These are phyloP conservation scores for Hydrophis major DNA, from an alignment of 2,797 vertebrate genomes.

Conservation along the genomic window DNA sequence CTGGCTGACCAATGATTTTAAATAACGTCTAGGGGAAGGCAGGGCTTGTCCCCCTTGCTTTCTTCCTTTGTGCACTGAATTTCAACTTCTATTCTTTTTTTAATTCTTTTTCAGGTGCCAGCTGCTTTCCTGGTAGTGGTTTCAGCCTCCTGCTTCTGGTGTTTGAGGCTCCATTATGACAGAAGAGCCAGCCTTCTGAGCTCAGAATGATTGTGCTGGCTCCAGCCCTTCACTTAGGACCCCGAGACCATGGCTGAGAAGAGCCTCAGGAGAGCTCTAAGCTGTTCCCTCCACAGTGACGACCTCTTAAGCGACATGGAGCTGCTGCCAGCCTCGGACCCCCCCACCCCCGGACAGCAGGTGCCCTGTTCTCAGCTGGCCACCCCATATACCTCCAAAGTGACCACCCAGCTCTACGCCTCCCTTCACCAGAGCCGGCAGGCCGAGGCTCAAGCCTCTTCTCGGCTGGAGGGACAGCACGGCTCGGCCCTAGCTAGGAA, in stretches of 20 bases:
- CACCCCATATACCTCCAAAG: conserved; percentile 48
- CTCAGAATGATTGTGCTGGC: background rate
- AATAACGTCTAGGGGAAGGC: background rate
- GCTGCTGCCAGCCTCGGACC: conserved; percentile 46
- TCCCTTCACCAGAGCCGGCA: conserved; percentile 63
- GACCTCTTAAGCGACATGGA: conserved; percentile 62
- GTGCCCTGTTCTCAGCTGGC: background rate
- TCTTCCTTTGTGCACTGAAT: background rate
- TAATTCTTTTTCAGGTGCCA: background rate
- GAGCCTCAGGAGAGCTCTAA: conserved; percentile 10
- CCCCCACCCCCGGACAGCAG: conserved; percentile 2
- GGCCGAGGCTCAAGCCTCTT: conserved; percentile 52
- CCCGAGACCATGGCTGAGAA: conserved; percentile 45
- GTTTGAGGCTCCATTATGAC: background rate
- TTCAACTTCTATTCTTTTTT: background rate
- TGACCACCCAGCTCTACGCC: conserved; percentile 63
- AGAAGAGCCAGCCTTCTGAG: background rate
- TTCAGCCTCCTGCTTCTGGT: background rate
- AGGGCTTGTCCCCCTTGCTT: background rate
- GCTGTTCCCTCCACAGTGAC: conserved; percentile 55
- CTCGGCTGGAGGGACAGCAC: conserved; percentile 43
- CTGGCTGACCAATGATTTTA: background rate
- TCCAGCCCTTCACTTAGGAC: background rate
- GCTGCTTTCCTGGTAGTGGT: too few relatives aligned
- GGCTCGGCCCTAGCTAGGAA: conserved; percentile 10